A percentile compares a stretch with the other conserved stretches of the same genome.
Evolutionary conservation across 2,888 invertebrate species (phyloP).

Genomic region (Acleris cristana): DNA sequence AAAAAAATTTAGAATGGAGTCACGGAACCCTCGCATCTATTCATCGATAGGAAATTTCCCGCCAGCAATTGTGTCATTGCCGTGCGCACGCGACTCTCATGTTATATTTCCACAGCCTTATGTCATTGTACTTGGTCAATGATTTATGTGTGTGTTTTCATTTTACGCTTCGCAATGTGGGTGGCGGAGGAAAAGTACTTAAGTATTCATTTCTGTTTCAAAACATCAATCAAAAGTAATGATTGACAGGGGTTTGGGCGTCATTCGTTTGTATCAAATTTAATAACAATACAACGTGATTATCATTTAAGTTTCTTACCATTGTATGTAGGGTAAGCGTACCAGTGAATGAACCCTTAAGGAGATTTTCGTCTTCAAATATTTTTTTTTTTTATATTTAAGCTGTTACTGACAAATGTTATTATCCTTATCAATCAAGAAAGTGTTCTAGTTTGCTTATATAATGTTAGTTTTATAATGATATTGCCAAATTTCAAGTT

Average conservation of each 20-base stretch:
- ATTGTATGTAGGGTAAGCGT: too few species aligned
- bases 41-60: constrained; percentile 34
- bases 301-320: too few species aligned
- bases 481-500: too few species aligned
- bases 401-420: too few species aligned
- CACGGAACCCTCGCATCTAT: constrained; percentile 10
- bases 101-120: constrained; percentile 34
- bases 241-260: constrained; percentile 3
- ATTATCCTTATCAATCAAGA: too few species aligned
- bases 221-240: constrained; percentile 7
- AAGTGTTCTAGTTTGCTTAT: too few species aligned
- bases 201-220: background rate
- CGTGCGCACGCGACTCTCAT: constrained; percentile 44
- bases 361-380: too few species aligned
- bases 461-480: too few species aligned
- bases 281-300: background rate
- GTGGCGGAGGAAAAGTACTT: constrained; percentile 7
- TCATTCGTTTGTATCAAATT: constrained; percentile 3
- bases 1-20: too few species aligned
- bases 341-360: too few species aligned
- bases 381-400: too few species aligned
- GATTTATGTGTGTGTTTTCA: constrained; percentile 26
- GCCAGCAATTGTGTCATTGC: constrained; percentile 44
- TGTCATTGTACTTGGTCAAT: constrained; percentile 29
- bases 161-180: constrained; percentile 20